Conservation (phyloP, 1,140 invertebrate genomes). For the Oryctes rhinoceros region DNA sequence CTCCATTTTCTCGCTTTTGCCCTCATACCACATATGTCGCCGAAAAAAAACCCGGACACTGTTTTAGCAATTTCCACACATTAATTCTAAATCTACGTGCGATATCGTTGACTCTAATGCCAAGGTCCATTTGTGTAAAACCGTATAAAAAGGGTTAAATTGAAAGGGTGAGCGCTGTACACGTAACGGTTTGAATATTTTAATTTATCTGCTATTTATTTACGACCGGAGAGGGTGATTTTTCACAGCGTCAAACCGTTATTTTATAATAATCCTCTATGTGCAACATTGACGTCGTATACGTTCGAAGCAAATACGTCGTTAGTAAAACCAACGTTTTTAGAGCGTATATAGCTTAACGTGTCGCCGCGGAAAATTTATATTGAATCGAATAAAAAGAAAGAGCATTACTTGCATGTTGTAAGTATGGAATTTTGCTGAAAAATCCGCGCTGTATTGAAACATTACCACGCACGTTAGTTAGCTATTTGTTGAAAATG, state of each 20-base stretch:
- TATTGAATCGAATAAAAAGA: neutral
- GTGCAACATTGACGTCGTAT: neutral
- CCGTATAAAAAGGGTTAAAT: conserved; percentile 9
- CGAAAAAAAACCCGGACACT: neutral
- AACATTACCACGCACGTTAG: neutral
- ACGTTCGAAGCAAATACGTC: neutral
- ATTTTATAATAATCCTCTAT: conserved; percentile 14
- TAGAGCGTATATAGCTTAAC: neutral
- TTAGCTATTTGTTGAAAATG: neutral
- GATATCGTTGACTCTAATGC: conserved; percentile 14
- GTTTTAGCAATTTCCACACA: conserved; percentile 7
- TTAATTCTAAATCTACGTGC: neutral
- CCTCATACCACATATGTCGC: neutral
- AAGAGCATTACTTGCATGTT: no score
- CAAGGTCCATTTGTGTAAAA: conserved; percentile 3
- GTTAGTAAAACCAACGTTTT: neutral
- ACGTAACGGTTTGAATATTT: conserved; percentile 8
- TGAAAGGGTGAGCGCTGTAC: conserved; percentile 1
- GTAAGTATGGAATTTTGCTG: no score
- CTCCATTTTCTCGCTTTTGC: neutral
- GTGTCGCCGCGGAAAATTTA: neutral
- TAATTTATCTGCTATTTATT: conserved; percentile 11
- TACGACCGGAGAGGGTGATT: neutral
- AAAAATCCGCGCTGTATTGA: neutral
- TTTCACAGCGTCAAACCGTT: conserved; percentile 13